Evolutionary conservation across 35 echinoderm and acorn worm species (phyloP), one percentile per base, ranked within the genome.

Genomic region (Ophioderma brevispina): DNA sequence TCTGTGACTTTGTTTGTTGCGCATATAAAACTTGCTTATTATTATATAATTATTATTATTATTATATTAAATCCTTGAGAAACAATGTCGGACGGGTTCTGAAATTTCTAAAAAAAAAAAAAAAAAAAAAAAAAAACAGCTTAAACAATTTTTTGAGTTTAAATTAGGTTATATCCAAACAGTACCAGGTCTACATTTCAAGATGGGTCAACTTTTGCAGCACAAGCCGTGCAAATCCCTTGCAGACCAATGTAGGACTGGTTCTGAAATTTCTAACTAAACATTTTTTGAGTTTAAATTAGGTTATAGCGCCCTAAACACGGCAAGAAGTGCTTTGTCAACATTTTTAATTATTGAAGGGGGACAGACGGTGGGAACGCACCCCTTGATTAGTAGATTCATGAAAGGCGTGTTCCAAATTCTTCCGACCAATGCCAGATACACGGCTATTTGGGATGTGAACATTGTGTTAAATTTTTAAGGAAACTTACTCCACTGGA

Each of bases 351-450:
- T 52, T 8, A 8, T 52, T 52, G 46, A 52, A 11, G 21, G 8
- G 46, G 46, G 46, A 52, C 46, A 52, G 21, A 64, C 82, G 0
- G 64, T 95, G 4, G 95, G 91, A 17, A 82, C 64, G 38, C 85
- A 97, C 75, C 87, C 86, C 0, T 33, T 93, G 0, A 40, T 97
- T 36, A 59, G 21, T 11, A 28, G 89, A 21, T 97, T 97, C 75
- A 52, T 87, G 83, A 93, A 77, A 76, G 95, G 95, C 5, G 85
- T 91, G 0, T 97, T 64, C 79, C 83, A 82, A 25, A 42, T 83
- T 15, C 39, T 64, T 52, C 86, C 95, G 21, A 87, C 91, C 15
- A 42, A 40, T n/a, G 40, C 82, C 39, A 21, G 88, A 36, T 97
- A 91, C 37, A 75, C 17, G 5, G 33, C 36, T 32, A 90, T 90